Evolutionary conservation across 2,797 vertebrate species (phyloP).

Genomic region (Gallinago solitaria): DNA sequence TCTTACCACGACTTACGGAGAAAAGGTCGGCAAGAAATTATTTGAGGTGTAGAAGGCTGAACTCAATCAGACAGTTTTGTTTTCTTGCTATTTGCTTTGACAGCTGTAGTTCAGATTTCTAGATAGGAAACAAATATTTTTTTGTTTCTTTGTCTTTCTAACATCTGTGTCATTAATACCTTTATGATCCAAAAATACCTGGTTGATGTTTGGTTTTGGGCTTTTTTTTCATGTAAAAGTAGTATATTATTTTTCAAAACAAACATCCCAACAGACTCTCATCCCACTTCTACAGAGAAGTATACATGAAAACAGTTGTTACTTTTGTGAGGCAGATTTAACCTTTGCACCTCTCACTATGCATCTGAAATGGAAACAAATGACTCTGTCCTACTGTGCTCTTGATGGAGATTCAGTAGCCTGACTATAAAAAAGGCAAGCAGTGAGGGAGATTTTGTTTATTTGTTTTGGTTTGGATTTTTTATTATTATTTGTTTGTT

Average conservation of each 20-base stretch:
- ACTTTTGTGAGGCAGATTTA: neutral
- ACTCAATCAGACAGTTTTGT: slow-evolving; percentile 64
- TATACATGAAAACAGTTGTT: neutral
- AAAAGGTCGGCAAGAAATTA: slow-evolving; percentile 33
- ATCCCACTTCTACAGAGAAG: neutral
- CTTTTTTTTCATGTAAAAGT: neutral
- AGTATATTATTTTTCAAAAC: neutral
- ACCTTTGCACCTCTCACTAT: neutral
- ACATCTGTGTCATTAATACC: slow-evolving; percentile 3
- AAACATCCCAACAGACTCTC: neutral
- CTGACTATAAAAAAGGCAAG: neutral
- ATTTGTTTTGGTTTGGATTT: neutral
- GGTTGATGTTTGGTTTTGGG: neutral
- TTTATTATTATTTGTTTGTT: neutral
- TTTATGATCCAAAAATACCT: slow-evolving; percentile 8
- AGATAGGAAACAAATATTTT: neutral
- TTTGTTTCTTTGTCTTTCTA: neutral
- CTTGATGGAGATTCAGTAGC: neutral
- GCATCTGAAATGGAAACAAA: neutral
- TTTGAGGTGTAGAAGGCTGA: slow-evolving; percentile 48
- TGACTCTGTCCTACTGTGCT: neutral
- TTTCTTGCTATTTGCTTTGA: slow-evolving; percentile 61
- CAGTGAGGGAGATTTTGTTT: neutral
- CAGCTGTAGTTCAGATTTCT: slow-evolving; percentile 41
- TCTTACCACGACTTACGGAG: neutral